These are phyloP conservation scores for Oxyteleia sp. DNA, from an alignment of 2,888 invertebrate genomes.

Conservation along the genomic window DNA sequence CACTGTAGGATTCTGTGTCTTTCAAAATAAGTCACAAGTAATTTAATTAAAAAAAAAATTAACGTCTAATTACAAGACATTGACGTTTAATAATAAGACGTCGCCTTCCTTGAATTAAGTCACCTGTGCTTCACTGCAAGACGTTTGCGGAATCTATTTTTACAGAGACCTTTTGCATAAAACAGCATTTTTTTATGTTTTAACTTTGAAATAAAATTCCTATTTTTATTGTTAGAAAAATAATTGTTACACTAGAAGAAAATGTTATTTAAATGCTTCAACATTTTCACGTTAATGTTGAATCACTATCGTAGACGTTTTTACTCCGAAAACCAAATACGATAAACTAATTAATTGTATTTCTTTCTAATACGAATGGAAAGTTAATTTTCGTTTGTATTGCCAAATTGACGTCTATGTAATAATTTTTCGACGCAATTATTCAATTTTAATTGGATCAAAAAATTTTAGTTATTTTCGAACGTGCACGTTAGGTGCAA, in stretches of 20 bases:
- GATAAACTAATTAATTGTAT: too few species aligned
- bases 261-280: conserved; percentile 33
- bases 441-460: too few species aligned
- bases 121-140: too few species aligned
- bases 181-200: conserved; percentile 19
- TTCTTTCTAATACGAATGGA: conserved; percentile 42
- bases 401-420: neutral
- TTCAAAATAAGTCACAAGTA: too few species aligned
- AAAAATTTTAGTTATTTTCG: too few species aligned
- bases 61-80: too few species aligned
- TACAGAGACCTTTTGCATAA: conserved; percentile 8
- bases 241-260: conserved; percentile 32
- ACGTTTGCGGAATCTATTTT: too few species aligned
- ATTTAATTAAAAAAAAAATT: too few species aligned
- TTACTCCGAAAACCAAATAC: conserved; percentile 29
- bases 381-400: neutral
- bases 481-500: neutral
- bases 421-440: too few species aligned
- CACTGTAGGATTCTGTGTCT: too few species aligned
- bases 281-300: conserved; percentile 24
- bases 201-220: conserved; percentile 19
- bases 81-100: too few species aligned
- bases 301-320: conserved; percentile 30
- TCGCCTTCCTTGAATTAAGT: too few species aligned
- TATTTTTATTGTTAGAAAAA: conserved; percentile 42